Base-by-base conservation (phyloP, 2,797 vertebrate genomes). In the Lophotriccus pileatus region DNA sequence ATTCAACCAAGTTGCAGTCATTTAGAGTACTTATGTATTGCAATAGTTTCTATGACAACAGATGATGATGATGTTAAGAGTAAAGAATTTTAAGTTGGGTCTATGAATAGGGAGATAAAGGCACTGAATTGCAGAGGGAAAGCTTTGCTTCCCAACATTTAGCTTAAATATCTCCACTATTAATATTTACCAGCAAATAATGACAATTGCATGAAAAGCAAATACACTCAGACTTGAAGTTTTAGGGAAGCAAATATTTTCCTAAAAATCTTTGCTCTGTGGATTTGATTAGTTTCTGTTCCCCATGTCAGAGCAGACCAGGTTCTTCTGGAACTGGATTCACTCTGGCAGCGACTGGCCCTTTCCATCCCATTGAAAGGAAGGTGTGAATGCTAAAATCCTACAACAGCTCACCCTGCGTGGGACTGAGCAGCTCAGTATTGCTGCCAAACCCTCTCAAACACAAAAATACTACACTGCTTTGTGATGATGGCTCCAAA, bases 21-120 rank as follows among this genome's bases (percentile, higher is more conserved):
- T 96, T 97, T 96, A 62, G 93, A 96, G 96, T 62, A 96, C 96
- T 96, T 96, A 83, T 94, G 96, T 96, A 62, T 96, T 95, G 96
- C 94, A 96, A 97, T 94, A 97, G 97, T 97, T 97, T 97, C 97
- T 97, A 97, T 97, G 97, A 97, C 97, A 97, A 97, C 97, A 97
- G 94, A 97, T 97, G 97, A 96, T 96, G 96, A 95, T 94, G 95
- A 93, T 96, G 96, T 95, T 97, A 96, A 97, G 95, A 96, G 95
- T 96, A 97, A 97, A 96, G 96, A 96, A 96, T 96, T 97, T 94
- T 89, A 95, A 96, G 94, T 93, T 97, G 84, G 83, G 94, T 94
- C 94, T 97, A 76, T 95, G 96, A 96, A 95, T 88, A 96, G 87
- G 81, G 90, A 96, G 94, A 96, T 97, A 95, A 94, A 97, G 93